Conservation (phyloP, 2,113 vertebrate species). For the Cephalophus harveyi region DNA sequence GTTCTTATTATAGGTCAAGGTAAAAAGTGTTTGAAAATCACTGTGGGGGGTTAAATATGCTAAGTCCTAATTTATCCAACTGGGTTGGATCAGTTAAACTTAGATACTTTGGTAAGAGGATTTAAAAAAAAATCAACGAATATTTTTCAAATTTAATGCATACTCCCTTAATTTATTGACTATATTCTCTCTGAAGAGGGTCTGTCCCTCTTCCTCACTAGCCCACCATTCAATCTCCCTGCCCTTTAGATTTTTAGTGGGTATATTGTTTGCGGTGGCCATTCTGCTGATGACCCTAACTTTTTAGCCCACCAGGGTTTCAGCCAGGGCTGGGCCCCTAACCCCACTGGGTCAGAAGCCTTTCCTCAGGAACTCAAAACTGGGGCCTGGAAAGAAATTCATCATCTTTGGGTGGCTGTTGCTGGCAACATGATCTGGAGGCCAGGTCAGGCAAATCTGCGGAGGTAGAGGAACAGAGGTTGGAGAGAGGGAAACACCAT, state of each 20-base stretch:
- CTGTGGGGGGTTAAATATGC: background rate
- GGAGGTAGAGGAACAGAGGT: background rate
- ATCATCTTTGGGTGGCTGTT: background rate
- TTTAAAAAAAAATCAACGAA: background rate
- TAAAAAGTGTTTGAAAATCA: background rate
- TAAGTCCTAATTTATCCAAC: background rate
- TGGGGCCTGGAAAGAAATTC: background rate
- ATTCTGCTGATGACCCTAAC: background rate
- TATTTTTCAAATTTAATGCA: background rate
- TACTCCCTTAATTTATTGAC: background rate
- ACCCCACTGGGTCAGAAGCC: background rate
- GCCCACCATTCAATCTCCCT: fast-evolving
- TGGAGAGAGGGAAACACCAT: background rate
- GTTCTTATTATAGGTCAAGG: background rate
- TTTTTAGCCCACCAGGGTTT: background rate
- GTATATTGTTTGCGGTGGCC: background rate
- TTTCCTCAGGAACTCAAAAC: background rate
- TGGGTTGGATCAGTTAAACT: background rate
- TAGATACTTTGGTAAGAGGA: background rate
- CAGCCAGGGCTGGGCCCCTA: background rate
- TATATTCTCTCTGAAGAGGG: background rate
- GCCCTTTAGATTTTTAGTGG: background rate
- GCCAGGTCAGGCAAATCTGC: background rate
- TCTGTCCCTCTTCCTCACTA: background rate
- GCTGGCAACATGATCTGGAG: background rate